Evolutionary conservation across 2,888 invertebrate species (phyloP).

Genomic region (Drosophila buzzatii): DNA sequence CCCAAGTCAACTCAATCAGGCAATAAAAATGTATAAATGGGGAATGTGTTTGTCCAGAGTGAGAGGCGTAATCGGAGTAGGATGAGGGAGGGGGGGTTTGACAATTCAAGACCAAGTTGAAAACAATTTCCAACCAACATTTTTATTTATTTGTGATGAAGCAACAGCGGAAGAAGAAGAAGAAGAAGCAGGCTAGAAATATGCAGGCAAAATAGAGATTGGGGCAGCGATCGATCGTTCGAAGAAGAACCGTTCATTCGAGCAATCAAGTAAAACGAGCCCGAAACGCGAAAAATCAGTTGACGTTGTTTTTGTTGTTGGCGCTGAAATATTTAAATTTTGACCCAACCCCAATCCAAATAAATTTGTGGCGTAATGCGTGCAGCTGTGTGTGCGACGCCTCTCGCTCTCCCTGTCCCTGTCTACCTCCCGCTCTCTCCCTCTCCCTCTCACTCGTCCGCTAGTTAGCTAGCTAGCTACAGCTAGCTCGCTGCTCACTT

Average conservation of each 20-base stretch:
- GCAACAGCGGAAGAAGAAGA: conserved; percentile 26
- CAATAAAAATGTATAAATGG: conserved; percentile 68
- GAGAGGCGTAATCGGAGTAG: not conserved
- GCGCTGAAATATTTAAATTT: conserved; percentile 76
- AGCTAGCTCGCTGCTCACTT: not conserved
- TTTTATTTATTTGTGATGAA: conserved; percentile 33
- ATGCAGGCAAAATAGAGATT: conserved; percentile 23
- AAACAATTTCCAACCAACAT: conserved; percentile 66
- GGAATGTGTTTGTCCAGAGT: conserved; percentile 53
- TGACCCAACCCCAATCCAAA: conserved; percentile 80
- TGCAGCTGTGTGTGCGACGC: conserved; percentile 64
- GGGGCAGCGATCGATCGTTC: conserved; percentile 25
- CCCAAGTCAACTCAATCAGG: conserved; percentile 72
- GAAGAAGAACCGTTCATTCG: conserved; percentile 39
- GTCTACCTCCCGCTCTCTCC: not conserved
- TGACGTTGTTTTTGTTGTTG: conserved; percentile 53
- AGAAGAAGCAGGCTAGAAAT: conserved; percentile 22
- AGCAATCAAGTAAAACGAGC: conserved; percentile 72
- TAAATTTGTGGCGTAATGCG: conserved; percentile 77
- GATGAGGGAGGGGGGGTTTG: not conserved
- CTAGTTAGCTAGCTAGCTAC: too few species aligned
- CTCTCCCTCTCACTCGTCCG: not conserved
- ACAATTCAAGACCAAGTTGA: conserved; percentile 62
- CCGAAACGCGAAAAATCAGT: conserved; percentile 74
- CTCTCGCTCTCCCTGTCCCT: conserved; percentile 1